phyloP scores from a whole-genome alignment of 1,140 invertebrate species.

The Planococcus citri region DNA sequence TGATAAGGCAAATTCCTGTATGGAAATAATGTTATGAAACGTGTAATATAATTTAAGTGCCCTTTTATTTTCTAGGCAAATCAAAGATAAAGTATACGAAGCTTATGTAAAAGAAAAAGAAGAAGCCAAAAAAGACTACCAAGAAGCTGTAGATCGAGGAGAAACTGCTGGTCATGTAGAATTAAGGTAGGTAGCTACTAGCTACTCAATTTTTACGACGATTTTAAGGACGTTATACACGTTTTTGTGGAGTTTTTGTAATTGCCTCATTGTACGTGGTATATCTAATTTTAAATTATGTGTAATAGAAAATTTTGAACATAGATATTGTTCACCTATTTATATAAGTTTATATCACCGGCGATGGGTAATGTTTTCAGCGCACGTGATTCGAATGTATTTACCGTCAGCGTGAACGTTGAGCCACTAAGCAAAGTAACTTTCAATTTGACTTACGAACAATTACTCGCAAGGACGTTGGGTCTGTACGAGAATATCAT shows the following conservation, averaged over 20 bases:
- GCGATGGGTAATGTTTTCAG: conserved; percentile 30
- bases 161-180: conserved; percentile 45
- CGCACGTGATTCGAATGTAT: conserved; percentile 49
- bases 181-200: conserved; percentile 38
- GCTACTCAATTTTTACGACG: not conserved
- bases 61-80: conserved; percentile 33
- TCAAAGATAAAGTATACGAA: conserved; percentile 40
- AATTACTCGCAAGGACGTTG: conserved; percentile 42
- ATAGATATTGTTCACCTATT: not conserved
- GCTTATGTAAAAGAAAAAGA: conserved; percentile 47
- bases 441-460: conserved; percentile 53
- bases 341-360: not conserved
- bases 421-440: conserved; percentile 42
- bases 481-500: conserved; percentile 47
- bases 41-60: too few species aligned
- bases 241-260: not conserved
- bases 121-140: conserved; percentile 49
- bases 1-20: too few species aligned
- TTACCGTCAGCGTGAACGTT: conserved; percentile 47
- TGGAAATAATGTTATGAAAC: too few species aligned
- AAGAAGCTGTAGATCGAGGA: conserved; percentile 44
- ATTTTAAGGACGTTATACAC: not conserved
- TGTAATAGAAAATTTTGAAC: too few species aligned
- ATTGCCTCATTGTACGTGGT: not conserved
- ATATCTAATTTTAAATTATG: not conserved